These are phyloP conservation scores for Lutraria lutraria DNA, from an alignment of 2,888 invertebrate species.

Conservation along the genomic window DNA sequence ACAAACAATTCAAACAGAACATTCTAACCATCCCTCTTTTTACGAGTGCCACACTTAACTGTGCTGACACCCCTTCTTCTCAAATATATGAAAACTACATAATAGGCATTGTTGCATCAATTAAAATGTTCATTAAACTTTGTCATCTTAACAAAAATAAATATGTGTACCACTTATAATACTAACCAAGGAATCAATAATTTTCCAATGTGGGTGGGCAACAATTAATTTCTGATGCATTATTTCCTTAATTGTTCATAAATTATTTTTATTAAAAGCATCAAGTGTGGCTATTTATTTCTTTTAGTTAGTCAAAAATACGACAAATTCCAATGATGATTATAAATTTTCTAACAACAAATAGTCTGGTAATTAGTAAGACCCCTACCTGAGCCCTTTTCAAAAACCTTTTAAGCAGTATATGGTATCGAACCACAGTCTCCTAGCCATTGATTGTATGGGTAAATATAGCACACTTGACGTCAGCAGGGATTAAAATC, in stretches of 20 bases:
- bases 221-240: neutral
- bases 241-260: neutral
- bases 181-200: neutral
- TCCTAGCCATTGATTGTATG: neutral
- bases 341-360: neutral
- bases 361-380: slow-evolving; percentile 21
- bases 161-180: neutral
- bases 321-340: neutral
- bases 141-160: neutral
- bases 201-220: slow-evolving; percentile 1
- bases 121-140: neutral
- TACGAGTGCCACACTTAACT: neutral
- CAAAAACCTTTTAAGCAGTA: neutral
- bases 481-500: neutral
- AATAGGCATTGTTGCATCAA: neutral
- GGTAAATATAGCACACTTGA: neutral
- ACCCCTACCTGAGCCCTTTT: slow-evolving; percentile 27
- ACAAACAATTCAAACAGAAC: neutral
- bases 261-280: neutral
- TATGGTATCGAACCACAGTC: slow-evolving; percentile 13
- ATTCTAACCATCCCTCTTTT: neutral
- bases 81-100: neutral
- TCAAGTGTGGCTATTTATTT: neutral
- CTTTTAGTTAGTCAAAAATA: neutral
- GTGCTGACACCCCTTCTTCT: neutral